phyloP scores from a whole-genome alignment of 2,797 vertebrate genomes.

The Eulemur rubriventer region DNA sequence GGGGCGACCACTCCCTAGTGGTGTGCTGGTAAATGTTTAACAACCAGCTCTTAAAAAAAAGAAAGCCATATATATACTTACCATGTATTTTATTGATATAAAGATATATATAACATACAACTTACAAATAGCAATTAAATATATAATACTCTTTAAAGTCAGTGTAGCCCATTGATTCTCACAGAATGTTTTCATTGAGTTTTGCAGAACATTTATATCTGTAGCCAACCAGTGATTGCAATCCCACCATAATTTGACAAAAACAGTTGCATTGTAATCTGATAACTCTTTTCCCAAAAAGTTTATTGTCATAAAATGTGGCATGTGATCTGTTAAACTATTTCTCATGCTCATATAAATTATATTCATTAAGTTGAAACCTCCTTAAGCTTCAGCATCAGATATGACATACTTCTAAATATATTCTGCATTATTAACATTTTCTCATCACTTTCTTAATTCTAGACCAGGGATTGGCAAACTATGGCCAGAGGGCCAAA shows the following conservation, averaged over 20 bases:
- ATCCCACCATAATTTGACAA: background rate
- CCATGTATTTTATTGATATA: background rate
- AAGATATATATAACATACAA: background rate
- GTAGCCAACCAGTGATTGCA: background rate
- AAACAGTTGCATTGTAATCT: background rate
- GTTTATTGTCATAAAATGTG: background rate
- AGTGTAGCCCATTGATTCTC: background rate
- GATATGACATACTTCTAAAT: no score
- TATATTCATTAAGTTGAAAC: background rate
- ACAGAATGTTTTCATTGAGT: background rate
- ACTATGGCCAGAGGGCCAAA: background rate
- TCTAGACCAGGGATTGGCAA: background rate
- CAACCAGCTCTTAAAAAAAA: background rate
- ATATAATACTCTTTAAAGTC: background rate
- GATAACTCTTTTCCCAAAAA: background rate
- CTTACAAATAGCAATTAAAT: background rate
- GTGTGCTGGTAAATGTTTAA: background rate
- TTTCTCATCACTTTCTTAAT: background rate
- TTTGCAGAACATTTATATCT: background rate
- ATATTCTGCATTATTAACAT: background rate
- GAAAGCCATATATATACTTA: background rate
- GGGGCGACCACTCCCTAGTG: background rate
- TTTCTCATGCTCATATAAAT: background rate
- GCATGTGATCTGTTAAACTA: background rate
- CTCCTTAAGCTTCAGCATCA: background rate